These are phyloP conservation scores for Hylaeus volcanicus DNA, from an alignment of 1,140 invertebrate genomes.

Conservation along the genomic window DNA sequence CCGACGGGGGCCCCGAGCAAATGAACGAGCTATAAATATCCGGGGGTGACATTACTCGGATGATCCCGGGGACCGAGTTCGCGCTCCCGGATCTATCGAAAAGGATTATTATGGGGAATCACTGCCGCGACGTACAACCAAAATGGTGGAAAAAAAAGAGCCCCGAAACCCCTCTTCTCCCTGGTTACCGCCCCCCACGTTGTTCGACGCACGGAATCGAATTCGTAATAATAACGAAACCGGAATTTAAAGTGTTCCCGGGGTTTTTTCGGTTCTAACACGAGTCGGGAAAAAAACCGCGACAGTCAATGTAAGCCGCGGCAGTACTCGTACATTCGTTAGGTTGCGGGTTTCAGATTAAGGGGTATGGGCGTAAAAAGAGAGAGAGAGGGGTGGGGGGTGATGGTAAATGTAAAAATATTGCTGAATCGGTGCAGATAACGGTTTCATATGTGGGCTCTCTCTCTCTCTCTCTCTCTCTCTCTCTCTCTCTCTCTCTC, in stretches of 20 bases:
- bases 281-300: slow-evolving; percentile 24
- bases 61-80: slow-evolving; percentile 9
- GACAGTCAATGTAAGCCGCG: slow-evolving; percentile 64
- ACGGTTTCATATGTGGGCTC: slow-evolving; percentile 72
- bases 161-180: background rate
- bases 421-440: slow-evolving; percentile 76
- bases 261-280: slow-evolving; percentile 32
- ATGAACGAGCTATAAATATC: slow-evolving; percentile 46
- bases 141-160: background rate
- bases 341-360: slow-evolving; percentile 74
- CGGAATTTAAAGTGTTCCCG: slow-evolving; percentile 55
- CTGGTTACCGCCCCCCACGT: background rate
- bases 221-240: slow-evolving; percentile 61
- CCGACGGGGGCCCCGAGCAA: background rate
- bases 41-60: slow-evolving; percentile 40
- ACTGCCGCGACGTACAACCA: background rate
- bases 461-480: slow-evolving; percentile 30
- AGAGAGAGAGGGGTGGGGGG: slow-evolving; percentile 14
- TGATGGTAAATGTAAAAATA: slow-evolving; percentile 74
- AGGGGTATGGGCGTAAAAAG: slow-evolving; percentile 60
- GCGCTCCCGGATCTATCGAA: slow-evolving; percentile 31
- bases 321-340: slow-evolving; percentile 70
- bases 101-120: slow-evolving; percentile 41
- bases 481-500: background rate
- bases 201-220: slow-evolving; percentile 11